These are phyloP conservation scores for Agrilus cyanescens DNA, from an alignment of 2,888 invertebrate genomes.

Conservation along the genomic window DNA sequence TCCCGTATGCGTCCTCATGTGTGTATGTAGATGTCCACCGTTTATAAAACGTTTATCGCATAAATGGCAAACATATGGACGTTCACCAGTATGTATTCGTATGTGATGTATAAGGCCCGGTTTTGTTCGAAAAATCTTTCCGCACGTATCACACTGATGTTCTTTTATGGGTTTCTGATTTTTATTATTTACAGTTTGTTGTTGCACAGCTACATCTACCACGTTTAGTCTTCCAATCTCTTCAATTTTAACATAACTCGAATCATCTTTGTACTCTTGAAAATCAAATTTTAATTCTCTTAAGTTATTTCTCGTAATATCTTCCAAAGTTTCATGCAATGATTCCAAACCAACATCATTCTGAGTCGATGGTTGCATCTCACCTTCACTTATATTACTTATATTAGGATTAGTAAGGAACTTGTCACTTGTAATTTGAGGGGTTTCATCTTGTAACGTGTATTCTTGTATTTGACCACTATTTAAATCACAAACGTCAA, in stretches of 20 bases:
- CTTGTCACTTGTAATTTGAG: too few relatives aligned
- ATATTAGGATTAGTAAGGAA: too few relatives aligned
- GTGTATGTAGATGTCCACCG: constrained; percentile 35
- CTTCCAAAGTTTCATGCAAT: too few relatives aligned
- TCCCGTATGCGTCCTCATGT: constrained; percentile 36
- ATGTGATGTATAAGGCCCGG: constrained; percentile 35
- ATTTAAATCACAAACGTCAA: not conserved
- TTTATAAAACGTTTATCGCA: constrained; percentile 35
- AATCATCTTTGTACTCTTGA: too few relatives aligned
- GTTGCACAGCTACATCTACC: constrained; percentile 2
- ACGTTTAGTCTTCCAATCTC: constrained; percentile 10
- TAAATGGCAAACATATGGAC: constrained; percentile 34
- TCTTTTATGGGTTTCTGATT: constrained; percentile 22
- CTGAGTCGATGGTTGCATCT: too few relatives aligned
- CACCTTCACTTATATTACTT: too few relatives aligned
- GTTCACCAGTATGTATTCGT: constrained; percentile 34
- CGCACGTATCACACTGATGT: constrained; percentile 33
- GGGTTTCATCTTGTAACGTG: too few relatives aligned
- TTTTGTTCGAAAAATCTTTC: constrained; percentile 33
- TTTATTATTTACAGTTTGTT: constrained; percentile 13
- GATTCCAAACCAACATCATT: too few relatives aligned
- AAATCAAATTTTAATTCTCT: too few relatives aligned
- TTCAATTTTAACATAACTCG: not conserved
- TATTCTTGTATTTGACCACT: too few relatives aligned
- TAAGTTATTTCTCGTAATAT: too few relatives aligned